Percentiles rank a stretch among this genome's conserved stretches.
phyloP scores from a whole-genome alignment of 2,888 invertebrate genomes.

The Masnerella sp. region DNA sequence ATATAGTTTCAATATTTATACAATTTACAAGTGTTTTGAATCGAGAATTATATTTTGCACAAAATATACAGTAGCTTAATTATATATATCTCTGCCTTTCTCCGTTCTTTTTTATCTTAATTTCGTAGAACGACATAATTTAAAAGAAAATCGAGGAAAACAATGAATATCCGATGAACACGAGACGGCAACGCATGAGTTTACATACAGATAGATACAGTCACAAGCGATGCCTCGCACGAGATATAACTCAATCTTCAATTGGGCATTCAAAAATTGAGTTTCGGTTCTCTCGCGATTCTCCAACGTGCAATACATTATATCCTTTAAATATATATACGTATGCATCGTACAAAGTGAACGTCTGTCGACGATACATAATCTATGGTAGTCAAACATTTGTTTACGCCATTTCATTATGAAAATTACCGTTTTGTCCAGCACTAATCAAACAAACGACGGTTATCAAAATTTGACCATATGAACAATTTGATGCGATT shows the following conservation, averaged over 20 bases:
- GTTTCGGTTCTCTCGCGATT: constrained; percentile 34
- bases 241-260: constrained; percentile 31
- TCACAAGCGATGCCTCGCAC: constrained; percentile 54
- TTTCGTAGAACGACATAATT: constrained; percentile 1
- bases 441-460: constrained; percentile 15
- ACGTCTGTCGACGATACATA: constrained; percentile 43
- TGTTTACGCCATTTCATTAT: constrained; percentile 12
- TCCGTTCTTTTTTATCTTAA: not conserved
- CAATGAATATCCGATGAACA: constrained; percentile 41
- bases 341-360: constrained; percentile 51
- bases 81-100: not conserved
- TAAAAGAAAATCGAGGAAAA: constrained; percentile 11
- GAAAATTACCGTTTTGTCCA: constrained; percentile 10
- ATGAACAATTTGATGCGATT: too few species aligned
- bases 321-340: constrained; percentile 50
- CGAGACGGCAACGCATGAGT: constrained; percentile 55
- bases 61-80: constrained; percentile 24
- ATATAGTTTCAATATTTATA: too few species aligned
- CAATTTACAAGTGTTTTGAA: constrained; percentile 47
- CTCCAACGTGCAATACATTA: constrained; percentile 50
- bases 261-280: constrained; percentile 22
- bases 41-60: constrained; percentile 32
- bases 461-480: constrained; percentile 1
- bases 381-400: not conserved
- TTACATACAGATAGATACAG: constrained; percentile 59